Percentiles rank a stretch among this genome's conserved stretches.
phyloP scores from a whole-genome alignment of 2,113 vertebrate genomes.

The Equus przewalskii region DNA sequence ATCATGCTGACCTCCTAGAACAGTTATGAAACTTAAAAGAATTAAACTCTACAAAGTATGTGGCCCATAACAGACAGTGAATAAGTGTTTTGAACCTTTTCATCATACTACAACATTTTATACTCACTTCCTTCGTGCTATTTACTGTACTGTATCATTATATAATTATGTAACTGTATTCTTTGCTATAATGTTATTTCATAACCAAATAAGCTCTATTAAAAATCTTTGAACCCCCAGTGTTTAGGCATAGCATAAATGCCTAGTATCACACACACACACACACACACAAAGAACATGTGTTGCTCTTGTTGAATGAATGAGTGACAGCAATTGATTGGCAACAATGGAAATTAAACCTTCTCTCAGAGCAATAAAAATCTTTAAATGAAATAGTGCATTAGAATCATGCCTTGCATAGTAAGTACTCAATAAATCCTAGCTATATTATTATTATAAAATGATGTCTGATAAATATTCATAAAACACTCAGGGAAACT shows the following conservation, averaged over 20 bases:
- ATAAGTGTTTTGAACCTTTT: not conserved
- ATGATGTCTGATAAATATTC: not conserved
- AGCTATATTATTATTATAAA: constrained; percentile 33
- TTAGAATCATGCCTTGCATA: not conserved
- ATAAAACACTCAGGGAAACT: not conserved
- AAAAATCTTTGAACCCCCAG: not conserved
- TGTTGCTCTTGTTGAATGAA: not conserved
- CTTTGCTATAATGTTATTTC: not conserved
- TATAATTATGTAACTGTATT: not conserved
- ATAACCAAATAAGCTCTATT: not conserved
- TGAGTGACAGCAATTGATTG: not conserved
- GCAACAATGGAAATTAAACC: not conserved
- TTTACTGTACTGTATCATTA: not conserved
- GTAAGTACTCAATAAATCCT: not conserved
- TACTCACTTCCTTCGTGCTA: not conserved
- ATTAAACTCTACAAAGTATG: not conserved
- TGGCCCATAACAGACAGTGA: not conserved
- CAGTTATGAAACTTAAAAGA: not conserved
- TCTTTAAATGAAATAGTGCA: not conserved
- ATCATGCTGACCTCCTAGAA: not conserved
- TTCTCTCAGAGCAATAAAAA: not conserved
- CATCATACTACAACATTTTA: not conserved
- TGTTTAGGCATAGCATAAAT: not conserved
- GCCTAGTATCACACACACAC: not conserved
- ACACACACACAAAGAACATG: not conserved